A percentile compares a stretch with the other conserved stretches of the same genome.
Evolutionary conservation across 1,140 invertebrate species (phyloP).

Genomic region (Trachelipus rathkii): DNA sequence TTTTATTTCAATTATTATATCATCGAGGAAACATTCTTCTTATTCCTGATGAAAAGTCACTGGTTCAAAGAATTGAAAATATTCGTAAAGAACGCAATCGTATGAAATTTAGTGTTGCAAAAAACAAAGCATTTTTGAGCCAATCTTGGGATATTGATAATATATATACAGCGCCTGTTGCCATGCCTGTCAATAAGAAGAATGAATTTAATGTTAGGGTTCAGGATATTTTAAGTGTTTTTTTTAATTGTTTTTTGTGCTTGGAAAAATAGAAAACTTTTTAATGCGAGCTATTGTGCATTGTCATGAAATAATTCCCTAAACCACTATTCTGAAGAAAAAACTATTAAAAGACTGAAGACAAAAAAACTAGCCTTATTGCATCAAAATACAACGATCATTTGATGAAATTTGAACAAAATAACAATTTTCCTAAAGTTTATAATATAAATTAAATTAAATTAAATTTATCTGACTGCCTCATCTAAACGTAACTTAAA

Average conservation of each 20-base stretch:
- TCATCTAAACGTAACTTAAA: too few species aligned
- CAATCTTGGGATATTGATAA: background rate
- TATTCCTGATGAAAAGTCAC: background rate
- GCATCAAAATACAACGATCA: too few species aligned
- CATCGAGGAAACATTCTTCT: background rate
- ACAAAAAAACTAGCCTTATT: too few species aligned
- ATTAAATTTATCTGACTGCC: too few species aligned
- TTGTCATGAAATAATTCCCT: too few species aligned
- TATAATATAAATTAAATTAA: too few species aligned
- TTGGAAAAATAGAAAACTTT: constrained; percentile 1
- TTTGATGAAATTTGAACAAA: too few species aligned
- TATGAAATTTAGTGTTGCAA: background rate
- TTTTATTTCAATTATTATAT: background rate
- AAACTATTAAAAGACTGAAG: too few species aligned
- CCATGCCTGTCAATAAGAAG: background rate
- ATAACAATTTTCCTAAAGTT: too few species aligned
- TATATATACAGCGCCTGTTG: background rate
- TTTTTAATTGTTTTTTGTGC: background rate
- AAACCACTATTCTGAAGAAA: too few species aligned
- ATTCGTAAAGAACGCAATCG: background rate
- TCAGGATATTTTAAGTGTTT: background rate
- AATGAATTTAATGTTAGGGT: background rate
- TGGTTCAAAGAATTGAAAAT: background rate
- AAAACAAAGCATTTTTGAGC: background rate
- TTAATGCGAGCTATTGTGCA: too few species aligned